Conservation (phyloP, 2,113 vertebrate genomes). For the Mohoua ochrocephala region DNA sequence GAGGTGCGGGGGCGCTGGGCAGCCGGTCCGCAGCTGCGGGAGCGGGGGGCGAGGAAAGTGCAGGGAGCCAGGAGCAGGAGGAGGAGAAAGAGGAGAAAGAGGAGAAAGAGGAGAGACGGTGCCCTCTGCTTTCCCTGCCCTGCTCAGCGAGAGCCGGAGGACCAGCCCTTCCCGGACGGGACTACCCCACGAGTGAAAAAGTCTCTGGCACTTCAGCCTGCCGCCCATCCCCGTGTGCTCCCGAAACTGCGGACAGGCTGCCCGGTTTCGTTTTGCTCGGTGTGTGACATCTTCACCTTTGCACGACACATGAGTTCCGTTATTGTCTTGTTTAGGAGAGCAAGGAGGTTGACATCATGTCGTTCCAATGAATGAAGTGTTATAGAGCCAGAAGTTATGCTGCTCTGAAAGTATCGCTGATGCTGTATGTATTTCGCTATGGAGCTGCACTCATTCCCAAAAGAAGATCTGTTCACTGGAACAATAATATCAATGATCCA, state of each 20-base stretch:
- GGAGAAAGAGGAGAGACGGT: background rate
- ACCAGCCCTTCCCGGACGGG: background rate
- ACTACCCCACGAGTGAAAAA: no score
- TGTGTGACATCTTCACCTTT: background rate
- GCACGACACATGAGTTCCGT: accelerated
- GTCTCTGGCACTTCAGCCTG: background rate
- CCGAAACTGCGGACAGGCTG: accelerated
- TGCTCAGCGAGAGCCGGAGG: no score
- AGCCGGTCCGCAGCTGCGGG: background rate
- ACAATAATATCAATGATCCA: background rate
- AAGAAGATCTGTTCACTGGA: background rate
- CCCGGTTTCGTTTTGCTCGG: accelerated
- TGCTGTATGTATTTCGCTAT: accelerated
- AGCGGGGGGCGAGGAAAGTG: background rate
- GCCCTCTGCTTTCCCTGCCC: background rate
- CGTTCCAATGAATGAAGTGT: background rate
- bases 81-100: no score
- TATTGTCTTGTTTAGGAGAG: background rate
- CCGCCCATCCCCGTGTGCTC: accelerated
- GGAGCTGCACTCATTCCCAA: background rate
- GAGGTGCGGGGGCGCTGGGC: background rate
- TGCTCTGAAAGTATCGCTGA: background rate
- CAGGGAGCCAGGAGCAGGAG: background rate
- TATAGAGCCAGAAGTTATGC: accelerated
- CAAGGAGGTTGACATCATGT: accelerated